These are phyloP conservation scores for Oncopodura yosiiana DNA, from an alignment of 1,140 invertebrate genomes.

Conservation along the genomic window DNA sequence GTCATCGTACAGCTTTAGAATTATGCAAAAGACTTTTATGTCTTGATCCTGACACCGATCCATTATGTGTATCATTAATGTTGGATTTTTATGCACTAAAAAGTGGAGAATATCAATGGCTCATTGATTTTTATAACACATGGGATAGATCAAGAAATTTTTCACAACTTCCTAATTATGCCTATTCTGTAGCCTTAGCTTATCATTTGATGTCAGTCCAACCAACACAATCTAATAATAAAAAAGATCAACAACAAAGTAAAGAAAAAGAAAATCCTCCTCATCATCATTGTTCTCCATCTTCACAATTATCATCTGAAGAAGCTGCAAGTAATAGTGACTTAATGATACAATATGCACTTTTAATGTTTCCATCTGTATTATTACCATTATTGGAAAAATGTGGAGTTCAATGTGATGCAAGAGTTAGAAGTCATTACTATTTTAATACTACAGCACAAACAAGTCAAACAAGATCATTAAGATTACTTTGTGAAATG, in stretches of 20 bases:
- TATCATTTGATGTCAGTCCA: slow-evolving; percentile 47
- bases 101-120: slow-evolving; percentile 70
- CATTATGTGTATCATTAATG: slow-evolving; percentile 64
- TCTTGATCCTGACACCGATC: slow-evolving; percentile 73
- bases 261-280: neutral
- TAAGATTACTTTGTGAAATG: slow-evolving; percentile 60
- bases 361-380: slow-evolving; percentile 75
- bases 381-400: slow-evolving; percentile 63
- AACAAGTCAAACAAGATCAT: slow-evolving; percentile 46
- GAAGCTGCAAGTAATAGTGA: slow-evolving; percentile 44
- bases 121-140: slow-evolving; percentile 56
- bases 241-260: neutral
- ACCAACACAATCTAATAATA: neutral
- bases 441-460: slow-evolving; percentile 38
- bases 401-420: slow-evolving; percentile 61
- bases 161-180: slow-evolving; percentile 75
- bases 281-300: neutral
- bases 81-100: slow-evolving; percentile 81
- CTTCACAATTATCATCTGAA: no score
- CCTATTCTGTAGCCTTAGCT: slow-evolving; percentile 71
- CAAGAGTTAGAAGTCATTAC: slow-evolving; percentile 47
- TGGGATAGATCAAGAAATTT: slow-evolving; percentile 60
- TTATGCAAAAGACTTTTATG: slow-evolving; percentile 64
- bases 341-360: slow-evolving; percentile 57
- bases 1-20: slow-evolving; percentile 69